Percentiles rank a stretch among this genome's conserved stretches.
These are phyloP conservation scores for Hydractinia symbiolongicarpus DNA, from an alignment of 30 jellyfish, hydroid and myxozoan species.

Conservation along the genomic window DNA sequence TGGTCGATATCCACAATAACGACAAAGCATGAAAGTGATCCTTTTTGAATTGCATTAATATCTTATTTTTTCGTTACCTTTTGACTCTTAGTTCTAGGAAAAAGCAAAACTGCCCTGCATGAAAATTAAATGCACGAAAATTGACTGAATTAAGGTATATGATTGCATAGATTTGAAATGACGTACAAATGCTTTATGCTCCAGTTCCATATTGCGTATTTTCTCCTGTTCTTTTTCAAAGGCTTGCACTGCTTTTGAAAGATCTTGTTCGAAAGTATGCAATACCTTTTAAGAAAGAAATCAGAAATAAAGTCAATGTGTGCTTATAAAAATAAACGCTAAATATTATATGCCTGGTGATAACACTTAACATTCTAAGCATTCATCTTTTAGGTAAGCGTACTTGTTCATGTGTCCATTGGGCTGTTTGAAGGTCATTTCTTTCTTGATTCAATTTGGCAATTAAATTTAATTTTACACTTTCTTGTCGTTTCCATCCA, in stretches of 20 bases:
- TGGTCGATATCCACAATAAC: background rate
- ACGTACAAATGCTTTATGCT: background rate
- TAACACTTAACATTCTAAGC: background rate
- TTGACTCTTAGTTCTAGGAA: no score
- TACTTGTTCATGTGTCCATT: slow-evolving; percentile 1
- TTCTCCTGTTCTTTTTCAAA: slow-evolving; percentile 2
- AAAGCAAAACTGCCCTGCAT: no score
- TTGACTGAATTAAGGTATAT: no score
- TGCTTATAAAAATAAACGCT: background rate
- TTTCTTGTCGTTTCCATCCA: slow-evolving; percentile 8
- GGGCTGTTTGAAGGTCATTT: background rate
- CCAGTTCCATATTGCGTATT: background rate
- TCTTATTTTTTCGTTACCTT: no score
- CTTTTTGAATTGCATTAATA: no score
- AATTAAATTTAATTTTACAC: background rate
- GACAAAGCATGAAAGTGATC: no score
- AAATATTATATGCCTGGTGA: background rate
- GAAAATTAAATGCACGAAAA: no score
- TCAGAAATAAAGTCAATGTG: background rate
- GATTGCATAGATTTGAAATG: background rate
- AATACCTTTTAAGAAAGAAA: background rate
- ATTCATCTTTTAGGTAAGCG: background rate
- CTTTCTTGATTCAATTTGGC: background rate
- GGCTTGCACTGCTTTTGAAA: slow-evolving; percentile 8
- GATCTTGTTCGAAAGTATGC: background rate